phyloP scores from a whole-genome alignment of 2,797 vertebrate genomes.

The Sternarchorhynchus goeldii region DNA sequence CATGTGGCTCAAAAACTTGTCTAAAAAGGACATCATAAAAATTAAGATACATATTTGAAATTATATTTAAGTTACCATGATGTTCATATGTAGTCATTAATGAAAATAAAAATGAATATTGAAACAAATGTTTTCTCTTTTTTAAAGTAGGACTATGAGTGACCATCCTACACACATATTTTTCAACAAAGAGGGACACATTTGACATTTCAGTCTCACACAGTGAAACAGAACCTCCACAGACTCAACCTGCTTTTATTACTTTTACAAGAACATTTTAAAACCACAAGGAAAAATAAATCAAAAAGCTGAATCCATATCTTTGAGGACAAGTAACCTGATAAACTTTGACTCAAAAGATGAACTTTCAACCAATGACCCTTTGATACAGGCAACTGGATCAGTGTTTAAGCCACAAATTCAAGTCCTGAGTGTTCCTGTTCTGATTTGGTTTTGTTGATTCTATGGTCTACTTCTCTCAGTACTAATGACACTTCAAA shows the following conservation, averaged over 20 bases:
- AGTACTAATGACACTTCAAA: constrained; percentile 2
- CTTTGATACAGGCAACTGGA: background rate
- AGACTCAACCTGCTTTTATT: background rate
- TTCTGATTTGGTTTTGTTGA: background rate
- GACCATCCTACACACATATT: too few species aligned
- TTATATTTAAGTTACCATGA: background rate
- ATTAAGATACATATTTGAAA: background rate
- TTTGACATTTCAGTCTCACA: background rate
- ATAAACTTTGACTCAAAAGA: background rate
- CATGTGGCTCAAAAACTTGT: background rate
- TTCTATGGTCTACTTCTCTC: background rate
- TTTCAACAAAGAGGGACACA: background rate
- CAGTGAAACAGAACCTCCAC: background rate
- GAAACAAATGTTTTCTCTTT: background rate
- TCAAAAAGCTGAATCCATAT: background rate
- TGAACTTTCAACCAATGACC: background rate
- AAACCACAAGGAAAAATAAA: constrained; percentile 4
- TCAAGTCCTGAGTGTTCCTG: constrained; percentile 15
- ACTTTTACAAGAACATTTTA: background rate
- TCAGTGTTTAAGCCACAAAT: background rate
- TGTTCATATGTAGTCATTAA: too few species aligned
- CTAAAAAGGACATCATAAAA: background rate
- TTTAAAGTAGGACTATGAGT: too few species aligned
- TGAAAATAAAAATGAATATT: background rate
- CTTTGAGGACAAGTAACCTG: background rate